Evolutionary conservation across 2,888 invertebrate species (phyloP).

Genomic region (Anorthoa munda): DNA sequence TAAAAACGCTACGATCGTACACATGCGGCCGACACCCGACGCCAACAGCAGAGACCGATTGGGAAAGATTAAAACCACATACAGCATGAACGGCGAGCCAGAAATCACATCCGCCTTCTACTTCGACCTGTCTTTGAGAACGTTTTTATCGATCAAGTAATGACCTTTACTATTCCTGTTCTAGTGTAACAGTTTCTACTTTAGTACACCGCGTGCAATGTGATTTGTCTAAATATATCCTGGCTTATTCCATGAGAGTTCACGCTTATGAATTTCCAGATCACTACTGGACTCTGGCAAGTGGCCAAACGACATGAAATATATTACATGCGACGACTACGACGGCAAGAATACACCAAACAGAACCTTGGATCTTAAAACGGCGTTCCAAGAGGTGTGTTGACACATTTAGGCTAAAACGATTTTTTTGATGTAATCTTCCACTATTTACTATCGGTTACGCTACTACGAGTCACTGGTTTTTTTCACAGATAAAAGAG

Average conservation of each 20-base stretch:
- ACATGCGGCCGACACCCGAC: conserved; percentile 93
- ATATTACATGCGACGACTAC: conserved; percentile 95
- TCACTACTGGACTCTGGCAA: conserved; percentile 93
- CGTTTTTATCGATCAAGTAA: conserved; percentile 94
- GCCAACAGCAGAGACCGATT: conserved; percentile 93
- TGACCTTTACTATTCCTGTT: conserved; percentile 81
- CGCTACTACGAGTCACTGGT: conserved; percentile 29
- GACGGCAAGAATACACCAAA: conserved; percentile 94
- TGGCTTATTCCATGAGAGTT: conserved; percentile 84
- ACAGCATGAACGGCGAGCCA: conserved; percentile 93
- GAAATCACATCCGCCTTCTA: conserved; percentile 96
- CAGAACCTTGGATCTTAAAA: conserved; percentile 93
- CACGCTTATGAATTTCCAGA: conserved; percentile 89
- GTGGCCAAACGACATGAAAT: conserved; percentile 94
- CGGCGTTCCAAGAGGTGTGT: conserved; percentile 92
- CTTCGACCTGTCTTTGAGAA: conserved; percentile 95
- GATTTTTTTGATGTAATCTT: conserved; percentile 41
- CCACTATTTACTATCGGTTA: conserved; percentile 28
- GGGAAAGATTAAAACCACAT: conserved; percentile 93
- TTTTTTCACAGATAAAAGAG: conserved; percentile 89
- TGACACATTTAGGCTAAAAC: conserved; percentile 65
- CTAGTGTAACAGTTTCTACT: conserved; percentile 76
- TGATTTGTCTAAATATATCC: conserved; percentile 83
- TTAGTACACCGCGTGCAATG: conserved; percentile 78
- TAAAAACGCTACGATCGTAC: conserved; percentile 94